A percentile compares a stretch with the other conserved stretches of the same genome.
Conservation (phyloP, 1,140 invertebrate genomes). For the Diachasmimorpha longicaudata region DNA sequence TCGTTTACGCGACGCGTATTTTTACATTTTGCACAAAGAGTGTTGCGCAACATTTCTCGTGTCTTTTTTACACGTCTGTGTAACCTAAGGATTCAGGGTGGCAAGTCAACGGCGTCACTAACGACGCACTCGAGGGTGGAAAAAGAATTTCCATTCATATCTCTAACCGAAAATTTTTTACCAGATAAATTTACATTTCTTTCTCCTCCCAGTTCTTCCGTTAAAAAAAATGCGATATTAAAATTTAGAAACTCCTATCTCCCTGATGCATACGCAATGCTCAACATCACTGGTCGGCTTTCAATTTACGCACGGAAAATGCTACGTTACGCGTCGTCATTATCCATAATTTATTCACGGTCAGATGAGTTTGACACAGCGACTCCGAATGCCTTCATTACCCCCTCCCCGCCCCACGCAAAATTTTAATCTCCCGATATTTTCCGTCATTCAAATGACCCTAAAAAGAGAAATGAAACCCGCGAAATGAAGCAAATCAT, state of each 20-base stretch:
- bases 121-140: background rate
- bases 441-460: too few species aligned
- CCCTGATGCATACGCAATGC: background rate
- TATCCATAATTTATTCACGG: background rate
- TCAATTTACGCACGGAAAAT: constrained; percentile 9
- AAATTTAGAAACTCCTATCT: background rate
- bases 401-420: background rate
- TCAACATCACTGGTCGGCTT: background rate
- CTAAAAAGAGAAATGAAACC: too few species aligned
- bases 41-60: constrained; percentile 16
- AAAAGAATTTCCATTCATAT: constrained; percentile 1
- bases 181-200: background rate
- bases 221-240: background rate
- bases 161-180: background rate
- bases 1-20: constrained; percentile 43
- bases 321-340: background rate
- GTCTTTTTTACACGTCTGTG: background rate
- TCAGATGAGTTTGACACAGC: background rate
- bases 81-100: constrained; percentile 36
- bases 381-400: background rate
- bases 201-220: background rate
- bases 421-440: too few species aligned
- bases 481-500: background rate
- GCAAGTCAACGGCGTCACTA: background rate
- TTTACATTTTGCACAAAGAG: constrained; percentile 43